A percentile compares a stretch with the other conserved stretches of the same genome.
These are phyloP conservation scores for Lineus longissimus DNA, from an alignment of 1,140 invertebrate species.

Conservation along the genomic window DNA sequence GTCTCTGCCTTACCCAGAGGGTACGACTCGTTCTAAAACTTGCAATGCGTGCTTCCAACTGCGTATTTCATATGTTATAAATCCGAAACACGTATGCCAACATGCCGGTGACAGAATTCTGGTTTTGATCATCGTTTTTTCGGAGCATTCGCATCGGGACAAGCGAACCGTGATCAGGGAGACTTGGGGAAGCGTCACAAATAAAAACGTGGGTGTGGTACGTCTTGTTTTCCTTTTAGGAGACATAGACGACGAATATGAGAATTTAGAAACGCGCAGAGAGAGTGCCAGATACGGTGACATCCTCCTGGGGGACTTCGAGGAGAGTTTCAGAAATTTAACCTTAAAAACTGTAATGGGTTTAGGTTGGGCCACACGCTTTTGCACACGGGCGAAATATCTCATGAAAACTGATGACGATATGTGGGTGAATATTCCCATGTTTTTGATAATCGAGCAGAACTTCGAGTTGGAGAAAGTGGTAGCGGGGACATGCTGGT, in stretches of 20 bases:
- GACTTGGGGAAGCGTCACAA: constrained; percentile 19
- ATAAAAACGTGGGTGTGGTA: constrained; percentile 3
- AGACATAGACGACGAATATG: not conserved
- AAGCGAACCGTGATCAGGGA: constrained; percentile 14
- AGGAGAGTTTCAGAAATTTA: constrained; percentile 36
- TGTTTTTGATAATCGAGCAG: constrained; percentile 25
- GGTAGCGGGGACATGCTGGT: constrained; percentile 27
- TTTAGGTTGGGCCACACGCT: constrained; percentile 67
- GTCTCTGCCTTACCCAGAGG: too few relatives aligned
- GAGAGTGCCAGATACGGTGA: constrained; percentile 58
- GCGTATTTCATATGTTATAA: too few relatives aligned
- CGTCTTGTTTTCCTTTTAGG: constrained; percentile 19
- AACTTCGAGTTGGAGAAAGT: constrained; percentile 14
- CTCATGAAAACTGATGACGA: constrained; percentile 89
- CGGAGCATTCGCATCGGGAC: not conserved
- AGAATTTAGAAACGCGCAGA: constrained; percentile 15
- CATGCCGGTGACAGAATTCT: not conserved
- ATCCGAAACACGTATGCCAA: too few relatives aligned
- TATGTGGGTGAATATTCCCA: constrained; percentile 72
- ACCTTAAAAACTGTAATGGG: constrained; percentile 71
- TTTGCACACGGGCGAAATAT: constrained; percentile 64
- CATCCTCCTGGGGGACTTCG: constrained; percentile 34
- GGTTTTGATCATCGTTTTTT: constrained; percentile 15
- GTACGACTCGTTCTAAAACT: too few relatives aligned
- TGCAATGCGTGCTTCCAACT: too few relatives aligned